Conservation (phyloP, 2,797 vertebrate species). For the Lagorchestes hirsutus region DNA sequence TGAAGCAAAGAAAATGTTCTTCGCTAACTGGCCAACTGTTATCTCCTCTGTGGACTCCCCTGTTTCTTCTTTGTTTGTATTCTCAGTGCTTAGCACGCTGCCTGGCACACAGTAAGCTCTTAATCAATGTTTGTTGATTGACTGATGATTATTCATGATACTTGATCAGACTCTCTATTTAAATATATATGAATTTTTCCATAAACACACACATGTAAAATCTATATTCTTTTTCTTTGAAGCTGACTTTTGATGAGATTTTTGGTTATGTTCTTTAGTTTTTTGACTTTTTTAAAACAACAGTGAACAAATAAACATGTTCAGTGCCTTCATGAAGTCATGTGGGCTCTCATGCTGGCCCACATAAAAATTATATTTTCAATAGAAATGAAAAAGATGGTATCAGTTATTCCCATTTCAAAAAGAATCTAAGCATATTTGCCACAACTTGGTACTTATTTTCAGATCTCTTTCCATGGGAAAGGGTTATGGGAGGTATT, state of each 20-base stretch:
- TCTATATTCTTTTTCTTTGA: not conserved
- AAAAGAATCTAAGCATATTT: not conserved
- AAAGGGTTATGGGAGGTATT: slow-evolving; percentile 37
- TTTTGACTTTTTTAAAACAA: not conserved
- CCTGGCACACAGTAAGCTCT: not conserved
- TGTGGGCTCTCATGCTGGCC: not conserved
- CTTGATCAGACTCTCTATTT: not conserved
- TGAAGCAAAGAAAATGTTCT: not conserved
- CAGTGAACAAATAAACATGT: not conserved
- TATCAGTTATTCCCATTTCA: not conserved
- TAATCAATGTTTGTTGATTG: not conserved
- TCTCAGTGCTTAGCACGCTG: not conserved
- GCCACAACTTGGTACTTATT: slow-evolving; percentile 19
- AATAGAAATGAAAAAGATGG: slow-evolving; percentile 38
- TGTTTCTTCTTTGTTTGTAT: not conserved
- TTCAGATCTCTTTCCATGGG: slow-evolving; percentile 45
- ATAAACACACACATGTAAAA: not conserved
- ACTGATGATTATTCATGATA: not conserved
- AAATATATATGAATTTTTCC: not conserved
- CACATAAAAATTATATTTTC: slow-evolving; percentile 24
- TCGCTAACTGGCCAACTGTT: not conserved
- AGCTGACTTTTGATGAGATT: not conserved
- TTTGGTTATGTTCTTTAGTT: not conserved
- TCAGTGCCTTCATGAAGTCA: not conserved
- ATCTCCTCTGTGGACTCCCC: not conserved